Conservation (phyloP, 2,113 vertebrate genomes). For the Lophius piscatorius region DNA sequence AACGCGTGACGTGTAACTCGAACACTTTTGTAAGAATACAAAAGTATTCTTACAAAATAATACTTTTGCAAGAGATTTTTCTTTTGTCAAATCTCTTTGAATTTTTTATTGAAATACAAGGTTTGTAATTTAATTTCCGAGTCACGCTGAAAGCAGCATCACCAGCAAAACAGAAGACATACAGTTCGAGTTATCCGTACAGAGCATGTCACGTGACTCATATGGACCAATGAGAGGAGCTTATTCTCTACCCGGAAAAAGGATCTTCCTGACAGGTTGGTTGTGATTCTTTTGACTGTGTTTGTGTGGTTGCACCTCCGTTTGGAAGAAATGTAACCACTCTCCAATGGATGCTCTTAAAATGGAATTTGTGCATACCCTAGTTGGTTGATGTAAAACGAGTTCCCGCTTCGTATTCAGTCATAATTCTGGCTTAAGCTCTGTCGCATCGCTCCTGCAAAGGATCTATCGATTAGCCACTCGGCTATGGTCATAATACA, state of each 20-base stretch:
- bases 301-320: background rate
- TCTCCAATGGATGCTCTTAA: background rate
- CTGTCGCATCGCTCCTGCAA: conserved; percentile 30
- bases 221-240: conserved; percentile 63
- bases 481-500: conserved; percentile 10
- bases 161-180: conserved; percentile 22
- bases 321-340: background rate
- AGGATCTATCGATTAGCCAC: conserved; percentile 11
- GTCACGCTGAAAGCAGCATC: background rate
- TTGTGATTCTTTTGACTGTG: conserved; percentile 28
- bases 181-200: background rate
- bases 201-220: conserved; percentile 34
- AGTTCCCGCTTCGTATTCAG: conserved; percentile 8
- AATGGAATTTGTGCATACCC: background rate
- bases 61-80: too few relatives aligned
- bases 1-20: background rate
- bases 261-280: conserved; percentile 58
- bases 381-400: background rate
- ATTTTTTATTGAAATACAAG: background rate
- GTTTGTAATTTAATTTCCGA: conserved; percentile 12
- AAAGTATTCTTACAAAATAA: too few relatives aligned
- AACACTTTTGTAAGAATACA: too few relatives aligned
- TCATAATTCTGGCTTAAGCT: background rate
- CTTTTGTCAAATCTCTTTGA: too few relatives aligned
- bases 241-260: conserved; percentile 70